phyloP scores from a whole-genome alignment of 2,797 vertebrate species.

The Poeciliopsis paucimaculata region DNA sequence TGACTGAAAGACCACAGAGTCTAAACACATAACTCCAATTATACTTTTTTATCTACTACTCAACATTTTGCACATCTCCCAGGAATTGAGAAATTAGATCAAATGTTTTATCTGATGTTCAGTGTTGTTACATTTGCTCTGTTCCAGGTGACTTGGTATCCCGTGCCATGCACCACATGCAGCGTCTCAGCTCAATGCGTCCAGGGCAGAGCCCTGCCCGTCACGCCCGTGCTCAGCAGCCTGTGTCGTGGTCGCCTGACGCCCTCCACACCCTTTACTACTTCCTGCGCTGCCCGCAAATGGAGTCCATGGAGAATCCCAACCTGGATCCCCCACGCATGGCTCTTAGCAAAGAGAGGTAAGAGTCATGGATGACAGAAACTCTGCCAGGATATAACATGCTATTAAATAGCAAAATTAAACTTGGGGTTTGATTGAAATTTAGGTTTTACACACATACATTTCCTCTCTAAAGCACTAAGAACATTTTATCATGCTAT shows the following conservation, averaged over 20 bases:
- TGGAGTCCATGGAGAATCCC: constrained; percentile 99
- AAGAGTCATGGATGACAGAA: constrained; percentile 42
- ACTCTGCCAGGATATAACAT: constrained; percentile 5
- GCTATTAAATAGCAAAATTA: not conserved
- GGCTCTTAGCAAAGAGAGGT: constrained; percentile 95
- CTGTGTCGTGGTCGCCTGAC: constrained; percentile 95
- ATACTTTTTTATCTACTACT: constrained; percentile 1
- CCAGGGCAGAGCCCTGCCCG: constrained; percentile 89
- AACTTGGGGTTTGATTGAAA: not conserved
- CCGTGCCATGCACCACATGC: constrained; percentile 98
- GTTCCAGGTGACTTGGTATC: constrained; percentile 93
- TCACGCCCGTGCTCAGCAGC: constrained; percentile 88
- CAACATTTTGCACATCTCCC: not conserved
- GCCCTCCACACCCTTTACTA: constrained; percentile 99
- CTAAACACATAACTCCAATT: constrained; percentile 12
- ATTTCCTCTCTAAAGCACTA: not conserved
- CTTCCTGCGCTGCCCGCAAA: constrained; percentile 97
- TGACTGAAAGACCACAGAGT: constrained; percentile 31
- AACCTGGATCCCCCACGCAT: constrained; percentile 97
- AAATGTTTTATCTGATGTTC: not conserved
- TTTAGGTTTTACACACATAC: not conserved
- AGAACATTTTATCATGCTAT: not conserved
- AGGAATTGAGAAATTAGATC: not conserved
- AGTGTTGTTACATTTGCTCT: constrained; percentile 1
- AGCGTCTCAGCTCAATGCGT: constrained; percentile 88